phyloP scores from a whole-genome alignment of 2,113 vertebrate species.

The Colinus virginianus region DNA sequence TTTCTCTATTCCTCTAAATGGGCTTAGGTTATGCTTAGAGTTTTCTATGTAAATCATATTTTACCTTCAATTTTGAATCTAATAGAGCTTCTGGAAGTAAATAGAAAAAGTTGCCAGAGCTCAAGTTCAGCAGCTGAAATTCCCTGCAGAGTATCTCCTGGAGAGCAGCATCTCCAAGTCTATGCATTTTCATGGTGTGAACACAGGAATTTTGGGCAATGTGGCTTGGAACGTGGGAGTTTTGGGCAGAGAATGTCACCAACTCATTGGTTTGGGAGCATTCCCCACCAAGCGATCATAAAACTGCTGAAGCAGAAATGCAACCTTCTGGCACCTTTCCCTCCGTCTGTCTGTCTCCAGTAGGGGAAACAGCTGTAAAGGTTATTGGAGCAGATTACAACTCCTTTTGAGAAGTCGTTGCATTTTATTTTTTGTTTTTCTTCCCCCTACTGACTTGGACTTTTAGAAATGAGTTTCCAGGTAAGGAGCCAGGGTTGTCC shows the following conservation, averaged over 20 bases:
- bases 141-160: rapidly evolving
- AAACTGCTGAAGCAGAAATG: neutral
- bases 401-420: neutral
- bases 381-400: neutral
- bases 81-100: neutral
- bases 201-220: neutral
- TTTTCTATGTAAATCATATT: neutral
- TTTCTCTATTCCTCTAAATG: neutral
- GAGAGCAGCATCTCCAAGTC: neutral
- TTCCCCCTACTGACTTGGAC: neutral
- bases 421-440: neutral
- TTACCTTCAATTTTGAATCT: neutral
- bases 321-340: neutral
- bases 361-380: neutral
- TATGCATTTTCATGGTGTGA: rapidly evolving
- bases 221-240: neutral
- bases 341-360: neutral
- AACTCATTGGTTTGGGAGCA: neutral
- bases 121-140: neutral
- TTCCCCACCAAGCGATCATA: neutral
- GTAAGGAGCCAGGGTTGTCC: neutral
- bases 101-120: neutral
- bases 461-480: neutral
- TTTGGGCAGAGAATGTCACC: neutral
- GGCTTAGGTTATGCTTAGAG: rapidly evolving